These are phyloP conservation scores for Orchestia grillus DNA, from an alignment of 1,140 invertebrate genomes.

Conservation along the genomic window DNA sequence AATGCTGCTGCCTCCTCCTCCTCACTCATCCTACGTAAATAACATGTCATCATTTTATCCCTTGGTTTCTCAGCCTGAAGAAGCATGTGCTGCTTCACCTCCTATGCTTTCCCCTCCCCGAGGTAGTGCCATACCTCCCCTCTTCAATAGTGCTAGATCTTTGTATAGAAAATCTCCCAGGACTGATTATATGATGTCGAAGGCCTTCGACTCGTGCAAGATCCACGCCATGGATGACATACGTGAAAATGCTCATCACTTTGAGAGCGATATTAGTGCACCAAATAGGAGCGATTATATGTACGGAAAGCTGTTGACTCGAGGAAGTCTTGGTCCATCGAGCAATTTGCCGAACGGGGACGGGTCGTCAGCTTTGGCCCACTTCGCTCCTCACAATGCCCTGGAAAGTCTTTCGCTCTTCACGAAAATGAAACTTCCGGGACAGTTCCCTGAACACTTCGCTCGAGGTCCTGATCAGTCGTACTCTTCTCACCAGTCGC, in stretches of 20 bases:
- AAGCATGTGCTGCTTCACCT: not conserved
- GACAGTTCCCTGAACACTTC: constrained; percentile 34
- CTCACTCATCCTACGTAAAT: constrained; percentile 12
- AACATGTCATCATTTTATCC: constrained; percentile 26
- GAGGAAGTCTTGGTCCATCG: not conserved
- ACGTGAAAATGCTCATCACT: not conserved
- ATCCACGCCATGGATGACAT: constrained; percentile 1
- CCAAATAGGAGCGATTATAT: not conserved
- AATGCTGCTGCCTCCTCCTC: not conserved
- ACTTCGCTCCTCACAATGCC: not conserved
- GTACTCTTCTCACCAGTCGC: not conserved
- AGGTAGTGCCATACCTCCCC: not conserved
- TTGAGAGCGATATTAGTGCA: not conserved
- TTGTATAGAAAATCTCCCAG: not conserved
- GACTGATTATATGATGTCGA: not conserved
- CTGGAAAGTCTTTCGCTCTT: constrained; percentile 31
- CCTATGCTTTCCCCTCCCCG: not conserved
- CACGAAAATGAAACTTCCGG: not conserved
- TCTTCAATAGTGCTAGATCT: constrained; percentile 14
- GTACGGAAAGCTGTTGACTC: constrained; percentile 17
- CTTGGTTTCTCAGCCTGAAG: not conserved
- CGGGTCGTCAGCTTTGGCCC: not conserved
- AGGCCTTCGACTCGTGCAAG: constrained; percentile 41
- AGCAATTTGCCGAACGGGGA: not conserved
- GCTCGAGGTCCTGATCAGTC: not conserved